A percentile compares a stretch with the other conserved stretches of the same genome.
Conservation (phyloP, 2,113 vertebrate genomes). For the Oryzias javanicus region DNA sequence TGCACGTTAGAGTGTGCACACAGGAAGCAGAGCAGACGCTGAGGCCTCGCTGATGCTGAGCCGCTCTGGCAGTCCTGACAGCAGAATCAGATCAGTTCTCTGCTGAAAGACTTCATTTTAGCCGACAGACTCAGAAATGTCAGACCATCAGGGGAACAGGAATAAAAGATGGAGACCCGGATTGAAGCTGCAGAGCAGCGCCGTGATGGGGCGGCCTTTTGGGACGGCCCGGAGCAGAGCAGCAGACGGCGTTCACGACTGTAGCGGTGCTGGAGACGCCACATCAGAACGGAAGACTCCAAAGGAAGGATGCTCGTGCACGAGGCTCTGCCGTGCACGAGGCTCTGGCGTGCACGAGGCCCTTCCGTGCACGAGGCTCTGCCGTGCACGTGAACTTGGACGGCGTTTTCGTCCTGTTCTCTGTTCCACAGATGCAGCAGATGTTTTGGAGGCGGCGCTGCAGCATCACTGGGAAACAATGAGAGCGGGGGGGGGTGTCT, state of each 20-base stretch:
- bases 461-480: too few species aligned
- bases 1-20: not conserved
- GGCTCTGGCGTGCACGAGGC: too few species aligned
- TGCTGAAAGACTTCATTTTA: conserved; percentile 35
- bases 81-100: conserved; percentile 40
- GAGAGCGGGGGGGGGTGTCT: too few species aligned
- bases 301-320: too few species aligned
- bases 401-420: too few species aligned
- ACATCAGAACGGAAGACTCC: too few species aligned
- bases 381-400: too few species aligned
- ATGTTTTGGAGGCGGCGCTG: too few species aligned
- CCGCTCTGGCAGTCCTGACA: conserved; percentile 24
- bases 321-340: too few species aligned
- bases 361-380: too few species aligned
- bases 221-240: not conserved
- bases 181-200: conserved; percentile 48
- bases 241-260: conserved; percentile 5
- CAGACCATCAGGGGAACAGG: conserved; percentile 20
- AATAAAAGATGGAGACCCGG: conserved; percentile 17
- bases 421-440: too few species aligned
- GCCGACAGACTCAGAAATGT: conserved; percentile 51
- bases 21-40: too few species aligned
- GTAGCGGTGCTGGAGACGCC: not conserved
- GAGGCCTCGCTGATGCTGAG: conserved; percentile 30
- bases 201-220: conserved; percentile 9